Evolutionary conservation across 2,113 vertebrate species (phyloP).

Genomic region (Gallinago undulata): DNA sequence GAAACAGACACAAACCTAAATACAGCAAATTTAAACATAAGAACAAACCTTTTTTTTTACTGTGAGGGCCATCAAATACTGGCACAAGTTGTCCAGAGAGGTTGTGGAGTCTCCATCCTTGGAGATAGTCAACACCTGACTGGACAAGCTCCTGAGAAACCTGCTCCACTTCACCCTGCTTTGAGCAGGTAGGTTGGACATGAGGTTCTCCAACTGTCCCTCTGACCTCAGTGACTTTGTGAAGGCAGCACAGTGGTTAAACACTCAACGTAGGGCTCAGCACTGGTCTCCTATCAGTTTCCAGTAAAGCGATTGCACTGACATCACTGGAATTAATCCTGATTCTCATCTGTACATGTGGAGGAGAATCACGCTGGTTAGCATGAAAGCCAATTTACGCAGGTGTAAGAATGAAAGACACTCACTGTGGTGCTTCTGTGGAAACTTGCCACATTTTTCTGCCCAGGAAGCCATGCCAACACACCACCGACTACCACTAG

Average conservation of each 20-base stretch:
- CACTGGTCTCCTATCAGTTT: not conserved
- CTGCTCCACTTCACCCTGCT: not conserved
- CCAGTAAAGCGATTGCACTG: not conserved
- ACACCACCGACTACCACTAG: not conserved
- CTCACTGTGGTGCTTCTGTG: not conserved
- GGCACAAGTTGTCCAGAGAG: not conserved
- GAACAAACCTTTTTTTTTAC: not conserved
- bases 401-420: not conserved
- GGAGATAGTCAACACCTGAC: not conserved
- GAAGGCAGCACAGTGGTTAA: not conserved
- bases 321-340: not conserved
- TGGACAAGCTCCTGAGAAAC: not conserved
- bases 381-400: not conserved
- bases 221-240: rapidly evolving
- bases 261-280: rapidly evolving
- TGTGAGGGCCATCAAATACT: not conserved
- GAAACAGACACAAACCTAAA: not conserved
- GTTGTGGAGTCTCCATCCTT: not conserved
- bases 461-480: not conserved
- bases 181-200: not conserved
- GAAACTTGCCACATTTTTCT: not conserved
- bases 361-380: not conserved
- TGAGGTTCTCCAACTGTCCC: rapidly evolving
- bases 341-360: not conserved
- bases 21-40: not conserved